Conservation (phyloP, 2,113 vertebrate genomes). For the Diphyllodes magnificus region DNA sequence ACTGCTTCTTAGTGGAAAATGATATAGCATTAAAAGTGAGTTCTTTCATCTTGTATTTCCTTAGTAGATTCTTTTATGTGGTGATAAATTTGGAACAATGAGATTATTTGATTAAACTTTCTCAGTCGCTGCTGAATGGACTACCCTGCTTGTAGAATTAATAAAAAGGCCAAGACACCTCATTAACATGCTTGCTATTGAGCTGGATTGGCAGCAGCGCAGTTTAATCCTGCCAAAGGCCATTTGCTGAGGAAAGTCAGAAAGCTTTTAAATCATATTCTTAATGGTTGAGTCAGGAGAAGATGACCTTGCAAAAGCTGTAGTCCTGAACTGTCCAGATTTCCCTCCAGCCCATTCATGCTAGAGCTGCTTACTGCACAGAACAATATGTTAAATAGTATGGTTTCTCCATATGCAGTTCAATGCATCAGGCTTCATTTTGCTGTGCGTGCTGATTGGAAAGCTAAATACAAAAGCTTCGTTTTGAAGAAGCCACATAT, state of each 20-base stretch:
- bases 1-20: neutral
- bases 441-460: neutral
- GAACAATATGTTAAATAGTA: neutral
- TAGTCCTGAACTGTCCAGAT: neutral
- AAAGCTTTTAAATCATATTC: slow-evolving; percentile 27
- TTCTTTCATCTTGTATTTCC: slow-evolving; percentile 8
- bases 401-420: neutral
- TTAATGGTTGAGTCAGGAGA: slow-evolving; percentile 22
- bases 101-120: slow-evolving; percentile 51
- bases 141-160: slow-evolving; percentile 34
- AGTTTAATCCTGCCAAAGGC: slow-evolving; percentile 25
- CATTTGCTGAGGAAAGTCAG: neutral
- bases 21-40: neutral
- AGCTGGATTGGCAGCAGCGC: slow-evolving; percentile 6
- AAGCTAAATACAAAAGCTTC: neutral
- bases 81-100: slow-evolving; percentile 45
- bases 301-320: slow-evolving; percentile 21
- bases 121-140: slow-evolving; percentile 36
- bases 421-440: neutral
- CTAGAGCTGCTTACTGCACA: neutral
- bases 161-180: slow-evolving; percentile 41
- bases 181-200: slow-evolving; percentile 37
- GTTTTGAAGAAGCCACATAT: neutral
- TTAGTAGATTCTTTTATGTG: slow-evolving; percentile 15
- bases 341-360: neutral